Evolutionary conservation across 2,888 invertebrate species (phyloP), one percentile per base, ranked within the genome.

Genomic region (Vesta saturnalis): DNA sequence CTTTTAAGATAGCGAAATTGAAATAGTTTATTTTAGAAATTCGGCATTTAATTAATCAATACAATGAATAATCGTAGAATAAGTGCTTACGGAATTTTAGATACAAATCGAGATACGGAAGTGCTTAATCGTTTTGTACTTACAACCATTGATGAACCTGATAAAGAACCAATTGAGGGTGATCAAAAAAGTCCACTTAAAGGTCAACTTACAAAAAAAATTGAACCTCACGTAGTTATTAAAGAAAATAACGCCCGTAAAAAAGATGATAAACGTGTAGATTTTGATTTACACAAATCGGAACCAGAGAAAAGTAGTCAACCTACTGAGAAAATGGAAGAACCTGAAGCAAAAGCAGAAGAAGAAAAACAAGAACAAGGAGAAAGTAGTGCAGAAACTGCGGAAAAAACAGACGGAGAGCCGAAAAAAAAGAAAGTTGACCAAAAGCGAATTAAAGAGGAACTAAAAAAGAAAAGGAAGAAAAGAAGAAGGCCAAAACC

Each of bases 111-210:
- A 78, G 89, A 92, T 74, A 90, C 91, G 12, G 94, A 94, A 80
- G 88, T 94, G 76, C 82, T 94, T 15, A 93, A 93, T 84, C 93
- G 93, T 80, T 94, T 92, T 80, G 91, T 93, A 14, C 87, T 93
- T 59, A 89, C 92, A 15, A 92, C 89, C 22, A 84, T 88, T 5
- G 89, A 87, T 1, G 87, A 88, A 21, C 86, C 87, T 3, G 47
- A 49, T 18, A 49, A 49, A 14, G 88, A 88, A 46, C 63, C 70
- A 19, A 63, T 57, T 1, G 54, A 65, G 14, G 52, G 43, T 1
- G 63, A 59, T 21, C 59, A 65, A 66, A 56, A 69, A 67, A 21
- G 73, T 52, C 64, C 60, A 18, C 71, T 73, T 60, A 74, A 74
- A 67, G 59, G 69, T 60, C 67, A 73, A 52, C 62, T 21, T 64